Conservation (phyloP, 2,888 invertebrate species). For the Hofmannophila pseudospretella region DNA sequence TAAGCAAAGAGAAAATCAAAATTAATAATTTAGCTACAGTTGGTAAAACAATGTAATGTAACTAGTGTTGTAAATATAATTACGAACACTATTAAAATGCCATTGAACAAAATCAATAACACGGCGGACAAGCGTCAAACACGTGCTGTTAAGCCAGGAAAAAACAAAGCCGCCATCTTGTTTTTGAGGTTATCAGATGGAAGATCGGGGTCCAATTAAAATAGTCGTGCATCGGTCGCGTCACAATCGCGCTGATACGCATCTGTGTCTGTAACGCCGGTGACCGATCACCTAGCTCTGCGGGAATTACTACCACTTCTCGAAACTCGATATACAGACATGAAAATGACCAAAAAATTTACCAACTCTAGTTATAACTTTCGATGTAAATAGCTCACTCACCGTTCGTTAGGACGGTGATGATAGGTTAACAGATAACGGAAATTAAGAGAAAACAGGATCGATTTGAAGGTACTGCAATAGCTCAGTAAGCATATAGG, state of each 20-base stretch:
- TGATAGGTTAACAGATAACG: no score
- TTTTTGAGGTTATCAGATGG: slow-evolving; percentile 53
- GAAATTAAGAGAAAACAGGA: no score
- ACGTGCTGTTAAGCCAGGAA: slow-evolving; percentile 49
- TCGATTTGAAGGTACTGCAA: no score
- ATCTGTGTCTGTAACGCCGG: slow-evolving; percentile 61
- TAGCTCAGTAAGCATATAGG: no score
- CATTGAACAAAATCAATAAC: slow-evolving; percentile 29
- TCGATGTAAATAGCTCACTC: no score
- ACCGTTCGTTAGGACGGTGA: no score
- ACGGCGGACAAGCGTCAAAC: slow-evolving; percentile 48
- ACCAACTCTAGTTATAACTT: no score
- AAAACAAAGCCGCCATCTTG: slow-evolving; percentile 64
- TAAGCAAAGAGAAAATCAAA: no score
- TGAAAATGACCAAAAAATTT: no score
- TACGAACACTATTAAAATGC: slow-evolving; percentile 20
- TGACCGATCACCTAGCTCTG: slow-evolving; percentile 62
- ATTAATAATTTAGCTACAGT: no score
- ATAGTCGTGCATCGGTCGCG: slow-evolving; percentile 74
- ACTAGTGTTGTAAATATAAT: slow-evolving; percentile 7
- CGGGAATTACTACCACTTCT: slow-evolving; percentile 21
- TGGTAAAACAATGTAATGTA: no score
- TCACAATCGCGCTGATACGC: slow-evolving; percentile 64
- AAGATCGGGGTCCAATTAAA: slow-evolving; percentile 73
- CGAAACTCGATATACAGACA: no score